phyloP scores from a whole-genome alignment of 2,797 vertebrate genomes.

The Sebastes diploproa region DNA sequence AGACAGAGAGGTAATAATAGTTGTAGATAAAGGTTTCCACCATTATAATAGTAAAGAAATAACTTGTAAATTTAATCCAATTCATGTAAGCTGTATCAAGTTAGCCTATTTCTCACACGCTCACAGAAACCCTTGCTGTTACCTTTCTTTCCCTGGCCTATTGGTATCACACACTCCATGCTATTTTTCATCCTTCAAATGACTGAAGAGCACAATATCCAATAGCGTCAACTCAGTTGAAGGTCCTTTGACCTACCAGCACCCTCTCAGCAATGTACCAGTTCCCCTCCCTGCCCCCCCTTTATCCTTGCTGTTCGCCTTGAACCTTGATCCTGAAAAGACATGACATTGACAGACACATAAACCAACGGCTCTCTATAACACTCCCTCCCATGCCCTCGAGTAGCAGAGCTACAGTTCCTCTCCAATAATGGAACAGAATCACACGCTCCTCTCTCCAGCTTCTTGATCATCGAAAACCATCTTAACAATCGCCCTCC shows the following conservation, averaged over 20 bases:
- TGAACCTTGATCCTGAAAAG: slow-evolving; percentile 74
- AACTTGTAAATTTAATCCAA: not conserved
- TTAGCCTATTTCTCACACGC: not conserved
- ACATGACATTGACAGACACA: slow-evolving; percentile 78
- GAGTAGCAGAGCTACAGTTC: slow-evolving; percentile 50
- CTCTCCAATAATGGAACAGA: slow-evolving; percentile 53
- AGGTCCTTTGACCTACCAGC: slow-evolving; percentile 66
- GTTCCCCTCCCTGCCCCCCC: slow-evolving; percentile 32
- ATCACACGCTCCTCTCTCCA: slow-evolving; percentile 28
- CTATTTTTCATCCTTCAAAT: slow-evolving; percentile 48
- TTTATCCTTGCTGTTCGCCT: slow-evolving; percentile 59
- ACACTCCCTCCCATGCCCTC: slow-evolving; percentile 54
- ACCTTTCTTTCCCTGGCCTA: slow-evolving; percentile 10
- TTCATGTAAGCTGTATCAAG: not conserved
- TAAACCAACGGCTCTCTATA: slow-evolving; percentile 62
- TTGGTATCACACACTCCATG: slow-evolving; percentile 22
- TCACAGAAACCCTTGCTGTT: not conserved
- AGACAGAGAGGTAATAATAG: too few species aligned
- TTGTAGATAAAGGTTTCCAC: not conserved
- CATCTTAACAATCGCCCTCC: slow-evolving; percentile 40
- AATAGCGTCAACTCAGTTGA: slow-evolving; percentile 41
- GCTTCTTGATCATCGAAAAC: slow-evolving; percentile 54
- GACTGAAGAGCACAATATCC: slow-evolving; percentile 55
- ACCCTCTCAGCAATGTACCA: slow-evolving; percentile 65
- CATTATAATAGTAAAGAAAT: not conserved